Percentiles rank a stretch among this genome's conserved stretches.
These are phyloP conservation scores for Sphyrna mokarran DNA, from an alignment of 2,113 vertebrate genomes.

Conservation along the genomic window DNA sequence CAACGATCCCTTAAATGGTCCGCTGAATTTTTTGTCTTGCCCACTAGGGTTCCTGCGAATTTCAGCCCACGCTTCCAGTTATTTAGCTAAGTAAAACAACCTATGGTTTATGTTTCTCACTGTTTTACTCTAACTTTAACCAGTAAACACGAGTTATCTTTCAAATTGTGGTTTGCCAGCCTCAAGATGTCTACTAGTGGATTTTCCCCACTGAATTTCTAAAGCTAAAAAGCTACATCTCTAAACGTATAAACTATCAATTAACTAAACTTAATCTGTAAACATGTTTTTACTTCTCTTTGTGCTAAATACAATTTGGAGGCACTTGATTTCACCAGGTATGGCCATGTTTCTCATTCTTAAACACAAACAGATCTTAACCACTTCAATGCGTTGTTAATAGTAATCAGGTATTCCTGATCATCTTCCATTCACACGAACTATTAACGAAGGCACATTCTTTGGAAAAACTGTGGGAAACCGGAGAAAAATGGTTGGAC, in stretches of 20 bases:
- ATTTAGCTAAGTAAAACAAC: too few relatives aligned
- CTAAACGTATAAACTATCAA: too few relatives aligned
- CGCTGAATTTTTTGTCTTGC: too few relatives aligned
- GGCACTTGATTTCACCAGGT: not conserved
- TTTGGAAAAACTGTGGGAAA: not conserved
- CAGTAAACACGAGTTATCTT: too few relatives aligned
- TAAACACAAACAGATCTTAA: not conserved
- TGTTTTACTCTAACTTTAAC: too few relatives aligned
- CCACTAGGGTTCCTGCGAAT: too few relatives aligned
- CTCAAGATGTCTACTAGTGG: too few relatives aligned
- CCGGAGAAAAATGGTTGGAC: not conserved
- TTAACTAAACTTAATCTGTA: not conserved
- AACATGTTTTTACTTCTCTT: not conserved
- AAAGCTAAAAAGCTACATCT: not conserved
- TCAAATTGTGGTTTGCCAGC: too few relatives aligned
- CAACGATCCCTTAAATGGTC: too few relatives aligned
- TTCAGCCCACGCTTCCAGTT: too few relatives aligned
- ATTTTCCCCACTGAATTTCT: too few relatives aligned
- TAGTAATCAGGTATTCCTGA: not conserved
- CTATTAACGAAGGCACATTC: not conserved
- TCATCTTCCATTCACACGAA: not conserved
- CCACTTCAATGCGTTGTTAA: not conserved
- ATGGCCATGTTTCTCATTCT: not conserved
- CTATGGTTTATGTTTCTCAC: too few relatives aligned
- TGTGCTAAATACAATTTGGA: not conserved